Percentiles rank a stretch among this genome's conserved stretches.
These are phyloP conservation scores for Sebastes schlegelii DNA, from an alignment of 2,113 vertebrate species.

Conservation along the genomic window DNA sequence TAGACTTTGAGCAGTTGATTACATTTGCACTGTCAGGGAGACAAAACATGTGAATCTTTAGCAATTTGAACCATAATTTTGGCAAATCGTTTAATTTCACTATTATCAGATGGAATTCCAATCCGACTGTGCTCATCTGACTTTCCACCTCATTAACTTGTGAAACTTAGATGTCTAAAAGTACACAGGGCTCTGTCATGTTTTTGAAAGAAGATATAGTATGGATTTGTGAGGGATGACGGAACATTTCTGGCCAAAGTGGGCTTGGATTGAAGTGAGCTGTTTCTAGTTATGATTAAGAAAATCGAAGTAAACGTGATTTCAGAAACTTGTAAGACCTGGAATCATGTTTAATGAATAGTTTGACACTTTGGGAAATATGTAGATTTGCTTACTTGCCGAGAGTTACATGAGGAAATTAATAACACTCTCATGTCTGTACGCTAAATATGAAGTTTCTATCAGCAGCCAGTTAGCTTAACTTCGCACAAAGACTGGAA, in stretches of 20 bases:
- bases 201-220: constrained; percentile 18
- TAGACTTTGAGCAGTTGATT: constrained; percentile 61
- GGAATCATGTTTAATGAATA: neutral
- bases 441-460: neutral
- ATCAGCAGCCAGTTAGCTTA: neutral
- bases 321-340: neutral
- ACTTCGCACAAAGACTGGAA: neutral
- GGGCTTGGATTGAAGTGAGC: neutral
- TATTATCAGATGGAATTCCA: constrained; percentile 54
- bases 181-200: neutral
- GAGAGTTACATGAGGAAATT: neutral
- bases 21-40: constrained; percentile 63
- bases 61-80: constrained; percentile 46
- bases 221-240: constrained; percentile 12
- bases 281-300: neutral
- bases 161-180: constrained; percentile 30
- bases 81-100: constrained; percentile 51
- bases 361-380: neutral
- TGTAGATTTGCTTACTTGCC: neutral
- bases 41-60: constrained; percentile 65
- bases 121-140: constrained; percentile 28
- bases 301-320: neutral
- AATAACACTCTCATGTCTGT: neutral
- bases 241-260: neutral
- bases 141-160: constrained; percentile 45